Evolutionary conservation across 2,888 invertebrate species (phyloP).

Genomic region (Coelopa pilipes): DNA sequence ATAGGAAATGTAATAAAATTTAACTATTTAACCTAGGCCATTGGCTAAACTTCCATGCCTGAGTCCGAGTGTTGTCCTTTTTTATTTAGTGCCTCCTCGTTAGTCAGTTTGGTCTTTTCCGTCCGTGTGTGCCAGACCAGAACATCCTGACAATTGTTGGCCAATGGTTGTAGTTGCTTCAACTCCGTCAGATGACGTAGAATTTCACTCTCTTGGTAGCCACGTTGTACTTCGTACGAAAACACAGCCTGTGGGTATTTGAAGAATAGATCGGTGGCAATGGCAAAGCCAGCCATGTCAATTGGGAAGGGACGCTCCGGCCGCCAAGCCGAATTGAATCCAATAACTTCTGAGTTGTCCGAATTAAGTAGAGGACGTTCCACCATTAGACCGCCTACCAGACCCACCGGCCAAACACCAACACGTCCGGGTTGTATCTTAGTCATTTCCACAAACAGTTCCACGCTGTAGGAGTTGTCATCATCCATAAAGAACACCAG

Average conservation of each 20-base stretch:
- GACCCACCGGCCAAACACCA: slow-evolving; percentile 95
- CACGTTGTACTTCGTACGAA: slow-evolving; percentile 85
- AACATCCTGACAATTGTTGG: slow-evolving; percentile 92
- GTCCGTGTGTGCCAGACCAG: slow-evolving; percentile 99
- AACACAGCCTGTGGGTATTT: slow-evolving; percentile 80
- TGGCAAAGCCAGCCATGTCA: slow-evolving; percentile 98
- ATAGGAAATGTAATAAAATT: too few species aligned
- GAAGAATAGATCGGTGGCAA: slow-evolving; percentile 80
- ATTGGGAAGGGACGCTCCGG: slow-evolving; percentile 93
- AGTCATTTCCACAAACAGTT: slow-evolving; percentile 90
- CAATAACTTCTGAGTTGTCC: slow-evolving; percentile 69
- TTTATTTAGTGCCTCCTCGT: slow-evolving; percentile 72
- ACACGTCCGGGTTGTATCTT: slow-evolving; percentile 77
- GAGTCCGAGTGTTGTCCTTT: slow-evolving; percentile 70
- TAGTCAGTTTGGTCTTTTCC: slow-evolving; percentile 82
- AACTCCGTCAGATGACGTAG: slow-evolving; percentile 77
- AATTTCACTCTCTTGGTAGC: slow-evolving; percentile 90
- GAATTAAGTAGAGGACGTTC: slow-evolving; percentile 85
- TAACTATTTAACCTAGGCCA: too few species aligned
- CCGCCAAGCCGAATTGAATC: slow-evolving; percentile 83
- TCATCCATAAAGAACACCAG: slow-evolving; percentile 97
- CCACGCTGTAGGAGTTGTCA: slow-evolving; percentile 92
- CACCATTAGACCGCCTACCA: slow-evolving; percentile 94
- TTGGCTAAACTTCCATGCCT: slow-evolving; percentile 70
- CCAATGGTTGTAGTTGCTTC: slow-evolving; percentile 88